phyloP scores from a whole-genome alignment of 2,888 invertebrate genomes.

The Leptinotarsa juncta region DNA sequence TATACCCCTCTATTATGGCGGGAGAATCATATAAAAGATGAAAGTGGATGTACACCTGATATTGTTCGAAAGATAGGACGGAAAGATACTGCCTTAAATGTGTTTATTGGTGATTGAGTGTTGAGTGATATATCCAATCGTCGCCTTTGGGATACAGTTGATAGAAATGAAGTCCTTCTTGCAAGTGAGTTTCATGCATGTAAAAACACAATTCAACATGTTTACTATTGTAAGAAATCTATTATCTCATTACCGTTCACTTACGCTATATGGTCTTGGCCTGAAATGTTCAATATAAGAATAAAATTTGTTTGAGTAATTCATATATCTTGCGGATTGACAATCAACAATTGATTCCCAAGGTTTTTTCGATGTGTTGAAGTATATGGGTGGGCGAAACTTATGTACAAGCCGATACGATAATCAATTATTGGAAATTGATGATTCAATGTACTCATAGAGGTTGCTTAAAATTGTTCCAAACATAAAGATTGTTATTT shows the following conservation, averaged over 20 bases:
- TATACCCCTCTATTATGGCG: conserved; percentile 33
- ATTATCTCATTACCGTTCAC: conserved; percentile 29
- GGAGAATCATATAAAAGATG: conserved; percentile 44
- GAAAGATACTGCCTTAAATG: conserved; percentile 36
- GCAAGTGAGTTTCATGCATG: conserved; percentile 26
- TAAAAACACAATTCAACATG: background rate
- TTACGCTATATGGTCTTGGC: conserved; percentile 28
- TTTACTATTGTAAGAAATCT: conserved; percentile 4
- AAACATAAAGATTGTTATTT: too few relatives aligned
- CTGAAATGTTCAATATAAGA: conserved; percentile 26
- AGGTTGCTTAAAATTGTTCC: too few relatives aligned
- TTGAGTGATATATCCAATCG: conserved; percentile 20
- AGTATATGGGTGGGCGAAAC: background rate
- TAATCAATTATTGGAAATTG: too few relatives aligned
- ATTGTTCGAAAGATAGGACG: conserved; percentile 9
- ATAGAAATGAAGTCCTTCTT: conserved; percentile 29
- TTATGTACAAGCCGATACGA: background rate
- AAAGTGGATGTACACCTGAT: conserved; percentile 24
- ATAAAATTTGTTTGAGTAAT: conserved; percentile 26
- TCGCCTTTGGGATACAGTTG: background rate
- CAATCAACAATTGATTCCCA: conserved; percentile 15
- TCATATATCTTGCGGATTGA: conserved; percentile 12
- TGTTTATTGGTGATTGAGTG: conserved; percentile 31
- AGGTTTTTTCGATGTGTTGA: conserved; percentile 1
- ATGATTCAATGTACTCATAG: too few relatives aligned